Evolutionary conservation across 2,888 invertebrate species (phyloP).

Genomic region (Stegana nigrithorax): DNA sequence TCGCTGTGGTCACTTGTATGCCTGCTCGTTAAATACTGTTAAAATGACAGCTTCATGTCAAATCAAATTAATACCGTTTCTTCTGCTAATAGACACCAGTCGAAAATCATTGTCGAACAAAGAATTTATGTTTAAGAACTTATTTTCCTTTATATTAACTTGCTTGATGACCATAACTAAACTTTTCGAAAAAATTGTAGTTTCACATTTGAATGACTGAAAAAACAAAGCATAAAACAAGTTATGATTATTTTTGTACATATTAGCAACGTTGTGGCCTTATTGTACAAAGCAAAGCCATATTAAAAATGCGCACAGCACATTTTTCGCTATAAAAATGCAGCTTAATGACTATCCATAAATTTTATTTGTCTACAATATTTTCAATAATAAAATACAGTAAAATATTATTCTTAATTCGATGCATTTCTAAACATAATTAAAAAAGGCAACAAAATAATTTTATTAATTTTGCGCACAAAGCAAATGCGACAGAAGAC

Average conservation of each 20-base stretch:
- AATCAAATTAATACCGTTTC: constrained; percentile 9
- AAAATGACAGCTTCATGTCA: background rate
- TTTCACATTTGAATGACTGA: too few relatives aligned
- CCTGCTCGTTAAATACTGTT: background rate
- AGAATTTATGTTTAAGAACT: too few relatives aligned
- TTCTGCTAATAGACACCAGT: too few relatives aligned
- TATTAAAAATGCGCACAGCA: background rate
- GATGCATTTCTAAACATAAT: constrained; percentile 10
- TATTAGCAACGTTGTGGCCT: too few relatives aligned
- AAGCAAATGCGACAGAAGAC: constrained; percentile 4
- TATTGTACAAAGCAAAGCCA: too few relatives aligned
- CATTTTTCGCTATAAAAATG: background rate
- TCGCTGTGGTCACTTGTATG: background rate
- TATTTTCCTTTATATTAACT: too few relatives aligned
- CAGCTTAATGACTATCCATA: background rate
- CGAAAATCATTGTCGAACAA: too few relatives aligned
- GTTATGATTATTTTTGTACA: too few relatives aligned
- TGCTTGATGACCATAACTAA: too few relatives aligned
- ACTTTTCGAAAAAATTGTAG: too few relatives aligned
- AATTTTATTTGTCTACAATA: background rate
- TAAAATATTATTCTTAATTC: constrained; percentile 12
- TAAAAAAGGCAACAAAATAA: constrained; percentile 19
- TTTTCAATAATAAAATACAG: constrained; percentile 7
- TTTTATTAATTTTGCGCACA: constrained; percentile 18
- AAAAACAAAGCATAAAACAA: too few relatives aligned